Evolutionary conservation across 2,113 vertebrate species (phyloP).

Genomic region (Crotalus viridis): DNA sequence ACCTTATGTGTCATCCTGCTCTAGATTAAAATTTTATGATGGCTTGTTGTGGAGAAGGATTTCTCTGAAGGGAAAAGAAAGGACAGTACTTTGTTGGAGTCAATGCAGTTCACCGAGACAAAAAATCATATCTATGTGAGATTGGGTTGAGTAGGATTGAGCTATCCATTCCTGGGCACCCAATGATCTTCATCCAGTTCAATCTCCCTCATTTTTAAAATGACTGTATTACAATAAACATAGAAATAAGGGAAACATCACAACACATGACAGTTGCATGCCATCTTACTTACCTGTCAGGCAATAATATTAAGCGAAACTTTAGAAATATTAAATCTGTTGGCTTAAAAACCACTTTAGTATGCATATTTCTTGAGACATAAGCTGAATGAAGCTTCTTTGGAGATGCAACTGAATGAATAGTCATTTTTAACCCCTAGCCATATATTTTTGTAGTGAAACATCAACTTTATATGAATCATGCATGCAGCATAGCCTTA

Average conservation of each 20-base stretch:
- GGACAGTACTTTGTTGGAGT: neutral
- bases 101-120: neutral
- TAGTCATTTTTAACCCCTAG: neutral
- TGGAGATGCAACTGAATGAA: neutral
- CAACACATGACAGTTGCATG: neutral
- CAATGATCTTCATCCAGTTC: neutral
- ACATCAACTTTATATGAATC: neutral
- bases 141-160: neutral
- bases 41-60: neutral
- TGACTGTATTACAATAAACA: neutral
- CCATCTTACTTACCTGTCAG: neutral
- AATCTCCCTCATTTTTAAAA: neutral
- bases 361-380: neutral
- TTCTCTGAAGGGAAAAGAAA: neutral
- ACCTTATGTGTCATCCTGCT: neutral
- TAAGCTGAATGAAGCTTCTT: neutral
- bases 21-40: neutral
- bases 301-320: neutral
- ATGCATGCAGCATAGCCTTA: neutral
- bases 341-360: neutral
- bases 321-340: neutral
- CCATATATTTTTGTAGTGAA: neutral
- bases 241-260: neutral
- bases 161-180: neutral
- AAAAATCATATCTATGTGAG: neutral